Conservation (phyloP, 2,797 vertebrate genomes). For the Karalla daura region DNA sequence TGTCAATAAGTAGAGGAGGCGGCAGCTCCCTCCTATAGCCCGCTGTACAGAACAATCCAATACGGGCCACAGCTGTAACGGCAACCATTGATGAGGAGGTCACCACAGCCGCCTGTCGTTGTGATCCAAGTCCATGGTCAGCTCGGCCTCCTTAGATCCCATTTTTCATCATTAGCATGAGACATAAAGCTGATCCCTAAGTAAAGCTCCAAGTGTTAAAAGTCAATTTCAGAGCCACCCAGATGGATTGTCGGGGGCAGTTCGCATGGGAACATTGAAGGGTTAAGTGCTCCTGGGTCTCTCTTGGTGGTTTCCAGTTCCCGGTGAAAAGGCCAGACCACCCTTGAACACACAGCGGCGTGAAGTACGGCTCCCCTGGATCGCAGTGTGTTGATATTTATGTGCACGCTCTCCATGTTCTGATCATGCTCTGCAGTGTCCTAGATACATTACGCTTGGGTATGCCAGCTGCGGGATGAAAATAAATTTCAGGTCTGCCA, state of each 20-base stretch:
- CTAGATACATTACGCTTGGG: neutral
- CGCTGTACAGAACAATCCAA: constrained; percentile 78
- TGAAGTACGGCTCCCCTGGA: neutral
- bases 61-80: constrained; percentile 61
- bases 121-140: constrained; percentile 49
- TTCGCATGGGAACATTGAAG: constrained; percentile 56
- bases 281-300: constrained; percentile 58
- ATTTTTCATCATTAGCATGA: constrained; percentile 80
- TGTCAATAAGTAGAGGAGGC: constrained; percentile 72
- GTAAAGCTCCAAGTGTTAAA: constrained; percentile 68
- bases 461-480: neutral
- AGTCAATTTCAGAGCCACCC: constrained; percentile 61
- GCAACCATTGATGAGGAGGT: constrained; percentile 60
- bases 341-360: too few species aligned
- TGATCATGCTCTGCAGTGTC: neutral
- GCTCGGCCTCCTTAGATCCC: constrained; percentile 67
- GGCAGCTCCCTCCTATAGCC: constrained; percentile 61
- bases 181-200: constrained; percentile 78
- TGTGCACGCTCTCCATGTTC: neutral
- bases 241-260: constrained; percentile 47
- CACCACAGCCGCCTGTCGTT: constrained; percentile 52
- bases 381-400: neutral
- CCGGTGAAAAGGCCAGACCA: constrained; percentile 32
- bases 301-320: constrained; percentile 33
- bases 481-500: too few species aligned